Base-by-base conservation (phyloP, 2,797 vertebrate genomes). In the Pachyuromys duprasi region DNA sequence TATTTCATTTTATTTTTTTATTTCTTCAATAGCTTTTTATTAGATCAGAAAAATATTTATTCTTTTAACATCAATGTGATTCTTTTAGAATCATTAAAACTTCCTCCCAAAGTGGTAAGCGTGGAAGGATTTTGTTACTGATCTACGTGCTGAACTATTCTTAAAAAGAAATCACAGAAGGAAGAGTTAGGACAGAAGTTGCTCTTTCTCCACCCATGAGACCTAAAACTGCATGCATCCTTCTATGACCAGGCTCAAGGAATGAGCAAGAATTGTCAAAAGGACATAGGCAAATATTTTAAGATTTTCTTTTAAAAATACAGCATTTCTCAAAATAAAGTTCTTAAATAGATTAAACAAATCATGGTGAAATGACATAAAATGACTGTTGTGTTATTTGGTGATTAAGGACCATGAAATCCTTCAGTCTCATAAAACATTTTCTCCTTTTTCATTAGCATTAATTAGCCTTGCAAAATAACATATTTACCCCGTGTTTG, bases 71-170 rank as follows among this genome's bases (percentile, higher is more conserved):
- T 18, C 62, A 72, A 36, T 90, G 28, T 72, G 12, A 72, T 53
- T 92, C 11, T 88, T 91, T 93, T 26, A 86, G 39, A 18, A 74
- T 87, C 45, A 42, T 81, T 87, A 63, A 94, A 90, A 42, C 7
- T 20, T 89, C 42, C n/a, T 88, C 22, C 13, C 55, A 55, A 90
- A 90, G 84, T 81, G 74, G 24, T 62, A 93, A 90, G 55, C 60
- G 11, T 24, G 62, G 88, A 95, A 9, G 42, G 3, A 1, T 76
- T 93, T 36, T 80, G 31, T 60, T 70, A 22, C 5, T 57, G 8
- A 7, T 87, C 49, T 70, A 72, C n/a, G 1, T 39, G 49, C 79
- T 79, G 88, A 72, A 17, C 17, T 39, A 49, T 4, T 87, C 63
- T 95, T 89, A 17, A 49, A 28, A 49, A 49, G 49, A 49, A 49